Evolutionary conservation across 2,888 invertebrate species (phyloP).

Genomic region (Phania funesta): DNA sequence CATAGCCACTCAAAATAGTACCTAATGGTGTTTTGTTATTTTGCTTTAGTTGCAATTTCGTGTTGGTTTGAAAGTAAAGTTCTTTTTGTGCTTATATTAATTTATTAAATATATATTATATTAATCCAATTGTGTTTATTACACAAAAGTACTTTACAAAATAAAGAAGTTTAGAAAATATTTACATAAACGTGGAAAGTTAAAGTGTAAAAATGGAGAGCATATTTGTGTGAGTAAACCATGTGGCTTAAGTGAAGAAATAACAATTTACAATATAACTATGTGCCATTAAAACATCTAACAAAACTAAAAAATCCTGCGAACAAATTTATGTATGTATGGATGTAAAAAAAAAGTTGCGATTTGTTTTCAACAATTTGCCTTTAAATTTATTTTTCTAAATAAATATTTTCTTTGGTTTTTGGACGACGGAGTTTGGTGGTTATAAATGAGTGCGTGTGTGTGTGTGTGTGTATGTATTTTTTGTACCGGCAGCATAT

Average conservation of each 20-base stretch:
- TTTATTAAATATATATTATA: not conserved
- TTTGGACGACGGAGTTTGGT: not conserved
- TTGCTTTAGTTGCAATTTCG: conserved; percentile 56
- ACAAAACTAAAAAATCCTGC: not conserved
- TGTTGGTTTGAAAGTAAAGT: conserved; percentile 28
- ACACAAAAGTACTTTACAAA: not conserved
- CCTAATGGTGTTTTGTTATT: conserved; percentile 18
- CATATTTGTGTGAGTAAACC: not conserved
- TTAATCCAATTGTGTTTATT: not conserved
- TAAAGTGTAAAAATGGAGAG: not conserved
- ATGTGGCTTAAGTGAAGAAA: conserved; percentile 19
- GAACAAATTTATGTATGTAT: too few species aligned
- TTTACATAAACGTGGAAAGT: not conserved
- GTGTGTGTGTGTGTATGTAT: not conserved
- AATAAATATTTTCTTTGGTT: not conserved
- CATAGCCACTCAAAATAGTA: conserved; percentile 26
- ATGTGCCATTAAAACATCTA: not conserved
- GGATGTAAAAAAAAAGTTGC: not conserved
- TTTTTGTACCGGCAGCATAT: not conserved
- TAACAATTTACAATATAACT: not conserved
- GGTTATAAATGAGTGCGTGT: not conserved
- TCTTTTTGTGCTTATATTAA: not conserved
- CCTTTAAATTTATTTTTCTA: not conserved
- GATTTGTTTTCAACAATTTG: too few species aligned
- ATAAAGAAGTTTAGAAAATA: not conserved